Conservation (phyloP, 2,113 vertebrate genomes). For the Mastomys natalensis region DNA sequence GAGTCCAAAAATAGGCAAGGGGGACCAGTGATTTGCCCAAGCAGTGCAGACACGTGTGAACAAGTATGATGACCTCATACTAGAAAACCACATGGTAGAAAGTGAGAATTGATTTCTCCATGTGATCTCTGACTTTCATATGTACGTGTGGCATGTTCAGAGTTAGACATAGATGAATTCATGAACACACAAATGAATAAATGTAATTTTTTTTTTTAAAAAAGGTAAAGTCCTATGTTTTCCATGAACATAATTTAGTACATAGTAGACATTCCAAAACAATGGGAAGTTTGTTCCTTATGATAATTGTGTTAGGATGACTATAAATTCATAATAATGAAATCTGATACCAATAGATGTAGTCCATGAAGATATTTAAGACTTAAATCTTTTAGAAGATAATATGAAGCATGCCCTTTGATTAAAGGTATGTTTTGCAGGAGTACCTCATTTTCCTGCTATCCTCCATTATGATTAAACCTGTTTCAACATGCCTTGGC, state of each 20-base stretch:
- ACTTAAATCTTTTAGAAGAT: slow-evolving; percentile 7
- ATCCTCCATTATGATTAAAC: not conserved
- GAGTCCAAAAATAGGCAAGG: not conserved
- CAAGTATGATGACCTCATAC: not conserved
- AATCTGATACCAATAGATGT: not conserved
- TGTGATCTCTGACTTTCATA: not conserved
- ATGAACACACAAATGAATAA: not conserved
- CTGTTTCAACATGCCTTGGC: not conserved
- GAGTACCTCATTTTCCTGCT: not conserved
- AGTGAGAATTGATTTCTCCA: not conserved
- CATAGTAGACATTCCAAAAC: not conserved
- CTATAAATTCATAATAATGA: not conserved
- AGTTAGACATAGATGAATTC: too few species aligned
- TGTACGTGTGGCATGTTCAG: not conserved
- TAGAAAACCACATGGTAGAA: not conserved
- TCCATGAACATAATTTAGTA: not conserved
- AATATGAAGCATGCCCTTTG: not conserved
- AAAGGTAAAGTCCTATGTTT: not conserved
- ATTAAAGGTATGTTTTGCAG: not conserved
- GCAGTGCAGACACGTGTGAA: not conserved
- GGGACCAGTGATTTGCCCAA: too few species aligned
- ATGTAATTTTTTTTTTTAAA: not conserved
- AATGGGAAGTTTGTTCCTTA: not conserved
- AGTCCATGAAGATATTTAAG: not conserved
- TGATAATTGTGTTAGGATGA: not conserved